phyloP scores from a whole-genome alignment of 1,140 invertebrate genomes.

The Harpegnathos saltator region DNA sequence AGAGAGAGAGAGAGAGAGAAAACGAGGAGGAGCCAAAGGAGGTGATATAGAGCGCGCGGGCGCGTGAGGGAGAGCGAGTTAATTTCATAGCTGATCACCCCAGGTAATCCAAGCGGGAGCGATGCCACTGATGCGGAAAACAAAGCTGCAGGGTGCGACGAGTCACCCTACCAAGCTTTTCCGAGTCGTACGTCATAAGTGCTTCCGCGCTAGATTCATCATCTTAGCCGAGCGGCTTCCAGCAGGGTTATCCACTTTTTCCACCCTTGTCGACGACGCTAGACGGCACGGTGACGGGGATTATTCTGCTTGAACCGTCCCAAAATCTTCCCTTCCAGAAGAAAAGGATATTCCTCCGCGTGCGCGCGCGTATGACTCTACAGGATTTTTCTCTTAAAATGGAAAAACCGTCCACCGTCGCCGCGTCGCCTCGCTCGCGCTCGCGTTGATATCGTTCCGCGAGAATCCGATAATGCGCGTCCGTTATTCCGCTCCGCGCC shows the following conservation, averaged over 20 bases:
- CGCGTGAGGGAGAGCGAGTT: slow-evolving; percentile 76
- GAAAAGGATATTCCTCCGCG: slow-evolving; percentile 51
- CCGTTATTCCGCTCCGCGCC: slow-evolving; percentile 19
- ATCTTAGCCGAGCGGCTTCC: slow-evolving; percentile 79
- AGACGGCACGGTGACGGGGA: slow-evolving; percentile 78
- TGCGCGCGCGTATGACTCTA: slow-evolving; percentile 4
- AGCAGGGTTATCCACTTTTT: slow-evolving; percentile 79
- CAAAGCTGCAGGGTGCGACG: slow-evolving; percentile 83
- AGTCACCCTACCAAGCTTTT: slow-evolving; percentile 79
- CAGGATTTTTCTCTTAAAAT: slow-evolving; percentile 43
- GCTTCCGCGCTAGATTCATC: slow-evolving; percentile 86
- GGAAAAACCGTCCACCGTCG: neutral
- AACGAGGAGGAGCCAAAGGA: slow-evolving; percentile 11
- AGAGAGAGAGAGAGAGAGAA: neutral
- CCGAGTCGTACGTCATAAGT: slow-evolving; percentile 85
- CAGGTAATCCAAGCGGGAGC: slow-evolving; percentile 83
- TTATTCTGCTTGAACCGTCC: slow-evolving; percentile 75
- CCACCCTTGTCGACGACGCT: slow-evolving; percentile 76
- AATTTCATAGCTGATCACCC: slow-evolving; percentile 87
- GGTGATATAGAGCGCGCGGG: slow-evolving; percentile 14
- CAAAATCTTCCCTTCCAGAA: slow-evolving; percentile 56
- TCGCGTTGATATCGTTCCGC: neutral
- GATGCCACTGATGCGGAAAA: slow-evolving; percentile 83
- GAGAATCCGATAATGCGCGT: slow-evolving; percentile 15
- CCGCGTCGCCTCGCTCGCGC: neutral